These are phyloP conservation scores for Burhinus oedicnemus DNA, from an alignment of 2,113 vertebrate genomes.

Conservation along the genomic window DNA sequence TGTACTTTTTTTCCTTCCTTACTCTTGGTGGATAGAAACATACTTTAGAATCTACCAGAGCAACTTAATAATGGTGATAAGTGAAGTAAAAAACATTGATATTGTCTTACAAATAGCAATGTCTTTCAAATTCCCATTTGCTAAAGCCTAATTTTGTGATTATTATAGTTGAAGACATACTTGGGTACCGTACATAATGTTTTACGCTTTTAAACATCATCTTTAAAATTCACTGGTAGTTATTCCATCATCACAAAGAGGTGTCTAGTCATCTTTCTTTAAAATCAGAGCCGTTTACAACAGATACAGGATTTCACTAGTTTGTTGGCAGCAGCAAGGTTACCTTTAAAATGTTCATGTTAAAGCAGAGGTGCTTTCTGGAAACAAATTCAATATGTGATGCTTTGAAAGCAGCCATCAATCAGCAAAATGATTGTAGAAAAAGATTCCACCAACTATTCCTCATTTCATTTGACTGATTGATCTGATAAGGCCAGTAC, in stretches of 20 bases:
- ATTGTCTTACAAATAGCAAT: neutral
- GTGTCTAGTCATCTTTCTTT: neutral
- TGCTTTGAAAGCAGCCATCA: neutral
- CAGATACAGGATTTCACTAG: neutral
- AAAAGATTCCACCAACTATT: neutral
- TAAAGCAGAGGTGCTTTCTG: neutral
- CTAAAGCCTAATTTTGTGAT: neutral
- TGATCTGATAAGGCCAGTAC: neutral
- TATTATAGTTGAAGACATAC: neutral
- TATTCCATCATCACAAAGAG: neutral
- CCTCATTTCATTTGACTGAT: constrained; percentile 27
- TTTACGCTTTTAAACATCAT: neutral
- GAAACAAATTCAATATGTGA: neutral
- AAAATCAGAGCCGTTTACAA: neutral
- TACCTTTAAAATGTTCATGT: constrained; percentile 6
- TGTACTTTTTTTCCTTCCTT: neutral
- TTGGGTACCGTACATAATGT: neutral
- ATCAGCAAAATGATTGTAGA: neutral
- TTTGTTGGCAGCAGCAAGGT: neutral
- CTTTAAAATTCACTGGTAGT: neutral
- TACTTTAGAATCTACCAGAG: neutral
- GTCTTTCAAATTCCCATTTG: neutral
- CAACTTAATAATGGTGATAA: neutral
- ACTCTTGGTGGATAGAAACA: neutral
- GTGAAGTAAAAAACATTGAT: neutral